These are phyloP conservation scores for Vidua macroura DNA, from an alignment of 2,113 vertebrate genomes.

Conservation along the genomic window DNA sequence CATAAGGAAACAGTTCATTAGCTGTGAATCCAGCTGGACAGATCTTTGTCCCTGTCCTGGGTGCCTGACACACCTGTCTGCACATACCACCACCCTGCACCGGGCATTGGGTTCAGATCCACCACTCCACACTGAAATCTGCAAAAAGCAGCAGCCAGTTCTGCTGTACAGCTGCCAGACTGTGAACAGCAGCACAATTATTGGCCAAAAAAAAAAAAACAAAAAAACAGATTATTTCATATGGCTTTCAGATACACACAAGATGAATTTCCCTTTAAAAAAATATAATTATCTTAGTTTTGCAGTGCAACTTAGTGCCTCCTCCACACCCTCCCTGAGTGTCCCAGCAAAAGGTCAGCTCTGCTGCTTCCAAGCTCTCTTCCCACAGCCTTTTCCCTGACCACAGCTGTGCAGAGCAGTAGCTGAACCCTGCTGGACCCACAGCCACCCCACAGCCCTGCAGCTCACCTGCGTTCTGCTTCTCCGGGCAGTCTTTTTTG, in stretches of 20 bases:
- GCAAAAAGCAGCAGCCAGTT: not conserved
- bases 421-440: not conserved
- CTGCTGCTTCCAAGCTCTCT: not conserved
- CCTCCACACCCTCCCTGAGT: not conserved
- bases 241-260: not conserved
- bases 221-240: not conserved
- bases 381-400: not conserved
- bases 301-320: not conserved
- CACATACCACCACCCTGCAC: not conserved
- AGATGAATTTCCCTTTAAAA: too few relatives aligned
- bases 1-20: rapidly evolving
- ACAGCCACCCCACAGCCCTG: not conserved
- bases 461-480: constrained; percentile 82
- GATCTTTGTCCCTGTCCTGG: not conserved
- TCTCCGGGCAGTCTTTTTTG: constrained; percentile 90
- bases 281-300: rapidly evolving
- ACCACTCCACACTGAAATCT: not conserved
- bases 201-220: not conserved
- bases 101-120: not conserved
- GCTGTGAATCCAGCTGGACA: not conserved
- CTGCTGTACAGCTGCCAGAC: not conserved
- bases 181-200: not conserved
- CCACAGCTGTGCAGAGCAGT: not conserved
- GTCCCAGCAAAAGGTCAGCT: not conserved
- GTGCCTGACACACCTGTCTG: not conserved